phyloP scores from a whole-genome alignment of 2,888 invertebrate genomes.

The Vannuccia rotundouncinata region DNA sequence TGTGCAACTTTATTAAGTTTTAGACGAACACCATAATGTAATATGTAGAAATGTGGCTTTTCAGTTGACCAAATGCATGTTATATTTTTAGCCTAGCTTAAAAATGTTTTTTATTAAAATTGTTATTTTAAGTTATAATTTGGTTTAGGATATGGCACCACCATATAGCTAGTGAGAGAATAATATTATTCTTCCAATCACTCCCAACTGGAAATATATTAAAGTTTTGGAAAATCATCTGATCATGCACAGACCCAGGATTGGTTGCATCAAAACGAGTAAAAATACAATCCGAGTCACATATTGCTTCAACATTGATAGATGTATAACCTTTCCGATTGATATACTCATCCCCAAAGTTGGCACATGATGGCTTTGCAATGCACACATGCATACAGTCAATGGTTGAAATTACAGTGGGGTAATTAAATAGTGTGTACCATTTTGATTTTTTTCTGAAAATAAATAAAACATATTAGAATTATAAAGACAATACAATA shows the following conservation, averaged over 20 bases:
- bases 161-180: background rate
- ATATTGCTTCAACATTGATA: background rate
- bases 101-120: slow-evolving; percentile 17
- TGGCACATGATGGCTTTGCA: background rate
- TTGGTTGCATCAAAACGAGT: slow-evolving; percentile 7
- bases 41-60: slow-evolving; percentile 8
- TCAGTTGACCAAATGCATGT: slow-evolving; percentile 30
- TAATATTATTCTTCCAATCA: background rate
- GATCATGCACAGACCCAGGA: slow-evolving; percentile 34
- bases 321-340: slow-evolving; percentile 10
- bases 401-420: background rate
- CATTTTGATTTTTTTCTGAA: background rate
- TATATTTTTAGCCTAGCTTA: background rate
- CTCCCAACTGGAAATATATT: background rate
- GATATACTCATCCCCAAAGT: background rate
- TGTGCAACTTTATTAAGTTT: slow-evolving; percentile 22
- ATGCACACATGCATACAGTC: background rate
- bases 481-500: too few relatives aligned
- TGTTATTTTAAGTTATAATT: background rate
- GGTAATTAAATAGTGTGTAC: slow-evolving; percentile 5
- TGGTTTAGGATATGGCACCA: slow-evolving; percentile 6
- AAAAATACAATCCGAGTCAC: background rate
- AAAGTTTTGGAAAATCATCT: slow-evolving; percentile 18
- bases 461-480: too few relatives aligned
- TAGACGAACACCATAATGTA: slow-evolving; percentile 3